Percentiles rank a stretch among this genome's conserved stretches.
Evolutionary conservation across 1,140 invertebrate species (phyloP).

Genomic region (Bombus sibiricus): DNA sequence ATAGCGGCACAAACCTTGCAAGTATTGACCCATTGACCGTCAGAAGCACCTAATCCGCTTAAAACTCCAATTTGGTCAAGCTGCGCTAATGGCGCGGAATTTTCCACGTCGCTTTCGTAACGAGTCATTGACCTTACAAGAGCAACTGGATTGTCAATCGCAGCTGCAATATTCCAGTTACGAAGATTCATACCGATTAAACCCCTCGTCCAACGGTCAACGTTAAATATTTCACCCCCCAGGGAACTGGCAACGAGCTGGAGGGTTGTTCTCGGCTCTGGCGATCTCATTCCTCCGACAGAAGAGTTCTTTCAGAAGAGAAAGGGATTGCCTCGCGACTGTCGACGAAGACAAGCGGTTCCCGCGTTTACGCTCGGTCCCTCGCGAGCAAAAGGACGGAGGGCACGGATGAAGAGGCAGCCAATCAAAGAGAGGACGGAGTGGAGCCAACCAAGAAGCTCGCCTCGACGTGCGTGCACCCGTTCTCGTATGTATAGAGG

Average conservation of each 20-base stretch:
- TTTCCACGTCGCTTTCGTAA: not conserved
- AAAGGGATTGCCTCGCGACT: not conserved
- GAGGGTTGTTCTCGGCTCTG: not conserved
- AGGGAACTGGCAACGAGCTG: not conserved
- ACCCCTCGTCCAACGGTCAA: too few species aligned
- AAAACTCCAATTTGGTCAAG: not conserved
- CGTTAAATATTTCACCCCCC: not conserved
- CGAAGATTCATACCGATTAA: not conserved
- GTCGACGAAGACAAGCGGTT: not conserved
- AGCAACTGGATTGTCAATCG: not conserved
- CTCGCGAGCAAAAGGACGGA: slow-evolving; percentile 52
- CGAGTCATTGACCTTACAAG: not conserved
- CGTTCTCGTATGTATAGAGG: slow-evolving; percentile 72
- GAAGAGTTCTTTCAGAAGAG: not conserved
- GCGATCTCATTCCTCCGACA: not conserved
- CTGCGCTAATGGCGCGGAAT: not conserved
- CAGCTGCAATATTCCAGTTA: not conserved
- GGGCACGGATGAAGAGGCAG: slow-evolving; percentile 60
- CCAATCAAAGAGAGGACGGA: slow-evolving; percentile 66
- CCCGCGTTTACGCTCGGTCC: slow-evolving; percentile 30
- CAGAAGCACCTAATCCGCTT: not conserved
- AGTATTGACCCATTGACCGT: not conserved
- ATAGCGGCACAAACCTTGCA: not conserved
- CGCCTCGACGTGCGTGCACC: slow-evolving; percentile 75
- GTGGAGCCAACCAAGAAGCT: slow-evolving; percentile 75